Percentiles rank a stretch among this genome's conserved stretches.
Conservation (phyloP, 2,113 vertebrate genomes). For the Sapayoa aenigma region DNA sequence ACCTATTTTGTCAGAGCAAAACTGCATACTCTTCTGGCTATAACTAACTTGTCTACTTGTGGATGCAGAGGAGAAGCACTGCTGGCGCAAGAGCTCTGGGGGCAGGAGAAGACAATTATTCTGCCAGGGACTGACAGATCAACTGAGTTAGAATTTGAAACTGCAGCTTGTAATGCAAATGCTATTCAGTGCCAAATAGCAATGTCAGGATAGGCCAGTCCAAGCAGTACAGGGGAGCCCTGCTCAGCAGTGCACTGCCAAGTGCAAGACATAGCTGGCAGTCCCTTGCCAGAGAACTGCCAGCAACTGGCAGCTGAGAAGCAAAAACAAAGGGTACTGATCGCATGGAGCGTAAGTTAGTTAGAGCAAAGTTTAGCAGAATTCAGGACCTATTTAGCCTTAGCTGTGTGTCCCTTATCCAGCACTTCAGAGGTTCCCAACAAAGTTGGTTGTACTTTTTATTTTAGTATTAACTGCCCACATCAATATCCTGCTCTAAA, state of each 20-base stretch:
- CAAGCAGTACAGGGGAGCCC: neutral
- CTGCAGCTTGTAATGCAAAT: neutral
- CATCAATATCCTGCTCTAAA: conserved; percentile 3
- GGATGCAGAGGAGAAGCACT: neutral
- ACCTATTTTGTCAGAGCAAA: neutral
- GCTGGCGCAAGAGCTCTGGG: neutral
- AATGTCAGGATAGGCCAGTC: neutral
- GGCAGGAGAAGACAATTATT: neutral
- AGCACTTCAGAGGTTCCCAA: neutral
- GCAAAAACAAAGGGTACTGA: neutral
- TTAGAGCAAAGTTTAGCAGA: neutral
- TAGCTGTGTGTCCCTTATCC: neutral
- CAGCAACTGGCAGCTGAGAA: neutral
- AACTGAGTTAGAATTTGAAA: neutral
- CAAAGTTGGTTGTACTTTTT: neutral
- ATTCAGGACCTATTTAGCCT: neutral
- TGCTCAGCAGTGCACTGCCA: neutral
- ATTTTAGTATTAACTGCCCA: neutral
- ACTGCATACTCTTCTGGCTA: neutral
- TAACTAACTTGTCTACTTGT: neutral
- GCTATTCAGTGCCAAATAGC: neutral
- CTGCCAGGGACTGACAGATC: neutral
- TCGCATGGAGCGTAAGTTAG: neutral
- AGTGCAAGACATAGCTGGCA: neutral
- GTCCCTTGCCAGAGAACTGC: neutral